Conservation (phyloP, 2,797 vertebrate species). For the Sitta carolinensis region DNA sequence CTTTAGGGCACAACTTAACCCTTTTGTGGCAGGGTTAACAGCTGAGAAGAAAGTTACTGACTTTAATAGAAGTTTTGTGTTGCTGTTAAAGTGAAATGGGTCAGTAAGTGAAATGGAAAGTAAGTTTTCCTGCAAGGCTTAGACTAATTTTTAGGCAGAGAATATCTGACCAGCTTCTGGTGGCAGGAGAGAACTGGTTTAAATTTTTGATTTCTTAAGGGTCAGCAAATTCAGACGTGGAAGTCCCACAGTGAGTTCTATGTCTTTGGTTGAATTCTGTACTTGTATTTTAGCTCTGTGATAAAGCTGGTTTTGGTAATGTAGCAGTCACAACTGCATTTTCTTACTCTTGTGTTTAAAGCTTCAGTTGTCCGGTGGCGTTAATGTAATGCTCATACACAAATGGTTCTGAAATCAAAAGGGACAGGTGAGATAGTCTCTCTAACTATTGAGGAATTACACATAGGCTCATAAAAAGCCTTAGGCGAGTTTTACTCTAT, state of each 20-base stretch:
- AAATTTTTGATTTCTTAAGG: not conserved
- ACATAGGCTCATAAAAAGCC: not conserved
- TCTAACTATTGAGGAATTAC: not conserved
- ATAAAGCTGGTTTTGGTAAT: not conserved
- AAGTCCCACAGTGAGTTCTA: not conserved
- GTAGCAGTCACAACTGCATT: not conserved
- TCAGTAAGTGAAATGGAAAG: not conserved
- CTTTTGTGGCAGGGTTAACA: not conserved
- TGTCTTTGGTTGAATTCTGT: not conserved
- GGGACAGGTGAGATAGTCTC: not conserved
- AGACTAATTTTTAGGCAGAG: not conserved
- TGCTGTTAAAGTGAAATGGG: not conserved
- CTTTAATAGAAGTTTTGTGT: not conserved
- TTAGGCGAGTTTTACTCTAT: not conserved
- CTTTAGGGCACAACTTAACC: not conserved
- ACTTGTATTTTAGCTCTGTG: not conserved
- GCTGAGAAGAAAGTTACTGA: not conserved
- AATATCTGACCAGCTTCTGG: not conserved
- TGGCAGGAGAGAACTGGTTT: not conserved
- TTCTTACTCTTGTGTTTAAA: conserved; percentile 6
- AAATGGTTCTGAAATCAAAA: not conserved
- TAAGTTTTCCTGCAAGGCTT: not conserved
- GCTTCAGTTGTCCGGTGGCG: not conserved
- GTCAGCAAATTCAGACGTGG: not conserved
- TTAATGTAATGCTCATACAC: not conserved